Evolutionary conservation across 2,113 vertebrate genomes (phyloP).

Genomic region (Menura novaehollandiae): DNA sequence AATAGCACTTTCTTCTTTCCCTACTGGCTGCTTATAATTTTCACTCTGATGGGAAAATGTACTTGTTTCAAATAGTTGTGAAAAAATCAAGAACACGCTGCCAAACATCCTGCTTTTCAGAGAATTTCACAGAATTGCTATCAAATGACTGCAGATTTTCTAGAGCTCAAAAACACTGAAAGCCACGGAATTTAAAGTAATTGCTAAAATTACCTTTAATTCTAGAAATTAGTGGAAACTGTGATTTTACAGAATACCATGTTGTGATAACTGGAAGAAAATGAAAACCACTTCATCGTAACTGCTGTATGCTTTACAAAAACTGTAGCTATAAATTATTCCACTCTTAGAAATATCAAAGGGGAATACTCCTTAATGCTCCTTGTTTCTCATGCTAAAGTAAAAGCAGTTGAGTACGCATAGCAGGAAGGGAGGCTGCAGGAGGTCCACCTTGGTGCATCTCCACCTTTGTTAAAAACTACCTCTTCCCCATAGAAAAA

Average conservation of each 20-base stretch:
- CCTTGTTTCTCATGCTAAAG: not conserved
- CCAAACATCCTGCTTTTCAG: not conserved
- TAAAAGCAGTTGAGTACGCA: not conserved
- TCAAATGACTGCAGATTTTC: not conserved
- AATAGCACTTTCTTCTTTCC: not conserved
- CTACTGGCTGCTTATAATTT: not conserved
- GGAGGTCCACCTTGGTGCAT: not conserved
- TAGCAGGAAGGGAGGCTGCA: not conserved
- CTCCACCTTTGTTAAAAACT: not conserved
- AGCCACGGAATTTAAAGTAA: not conserved
- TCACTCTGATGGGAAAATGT: not conserved
- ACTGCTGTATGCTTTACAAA: not conserved
- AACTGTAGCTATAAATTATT: not conserved
- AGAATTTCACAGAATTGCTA: not conserved
- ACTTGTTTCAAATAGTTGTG: not conserved
- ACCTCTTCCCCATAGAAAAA: not conserved
- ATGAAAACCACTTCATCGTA: not conserved
- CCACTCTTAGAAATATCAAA: not conserved
- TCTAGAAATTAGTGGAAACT: not conserved
- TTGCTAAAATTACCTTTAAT: not conserved
- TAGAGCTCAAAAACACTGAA: not conserved
- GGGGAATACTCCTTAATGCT: not conserved
- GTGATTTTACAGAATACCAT: not conserved
- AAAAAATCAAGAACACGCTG: not conserved
- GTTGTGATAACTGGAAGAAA: not conserved